phyloP scores from a whole-genome alignment of 1,140 invertebrate genomes.

The Metaphire vulgaris region DNA sequence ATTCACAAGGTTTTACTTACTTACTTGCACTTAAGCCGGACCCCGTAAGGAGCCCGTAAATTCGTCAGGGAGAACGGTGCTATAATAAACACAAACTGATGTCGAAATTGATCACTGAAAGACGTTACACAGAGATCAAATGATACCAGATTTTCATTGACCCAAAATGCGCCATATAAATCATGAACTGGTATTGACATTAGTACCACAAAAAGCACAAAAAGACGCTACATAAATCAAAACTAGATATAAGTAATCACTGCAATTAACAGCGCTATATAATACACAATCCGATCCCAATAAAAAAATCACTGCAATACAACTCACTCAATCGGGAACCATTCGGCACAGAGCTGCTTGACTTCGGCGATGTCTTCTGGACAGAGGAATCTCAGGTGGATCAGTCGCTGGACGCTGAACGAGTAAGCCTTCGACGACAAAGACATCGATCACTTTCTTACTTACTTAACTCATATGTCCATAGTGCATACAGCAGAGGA shows the following conservation, averaged over 20 bases:
- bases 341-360: constrained; percentile 60
- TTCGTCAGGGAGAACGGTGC: no score
- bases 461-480: no score
- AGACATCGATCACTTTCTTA: no score
- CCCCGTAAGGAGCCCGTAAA: no score
- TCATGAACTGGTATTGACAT: background rate
- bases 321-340: constrained; percentile 71
- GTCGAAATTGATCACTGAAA: no score
- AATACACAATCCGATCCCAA: constrained; percentile 7
- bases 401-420: constrained; percentile 57
- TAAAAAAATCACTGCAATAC: background rate
- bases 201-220: background rate
- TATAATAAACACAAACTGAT: no score
- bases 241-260: background rate
- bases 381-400: constrained; percentile 70
- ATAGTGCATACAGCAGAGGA: no score
- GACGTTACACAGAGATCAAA: no score
- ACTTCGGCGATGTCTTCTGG: constrained; percentile 80
- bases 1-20: no score
- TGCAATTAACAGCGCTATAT: no score
- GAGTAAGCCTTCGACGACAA: constrained; percentile 61
- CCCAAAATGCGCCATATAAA: background rate
- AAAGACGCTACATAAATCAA: background rate
- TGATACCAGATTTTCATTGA: constrained; percentile 11
- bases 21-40: no score